Conservation (phyloP, 2,113 vertebrate species). For the Nyctibius bracteatus region DNA sequence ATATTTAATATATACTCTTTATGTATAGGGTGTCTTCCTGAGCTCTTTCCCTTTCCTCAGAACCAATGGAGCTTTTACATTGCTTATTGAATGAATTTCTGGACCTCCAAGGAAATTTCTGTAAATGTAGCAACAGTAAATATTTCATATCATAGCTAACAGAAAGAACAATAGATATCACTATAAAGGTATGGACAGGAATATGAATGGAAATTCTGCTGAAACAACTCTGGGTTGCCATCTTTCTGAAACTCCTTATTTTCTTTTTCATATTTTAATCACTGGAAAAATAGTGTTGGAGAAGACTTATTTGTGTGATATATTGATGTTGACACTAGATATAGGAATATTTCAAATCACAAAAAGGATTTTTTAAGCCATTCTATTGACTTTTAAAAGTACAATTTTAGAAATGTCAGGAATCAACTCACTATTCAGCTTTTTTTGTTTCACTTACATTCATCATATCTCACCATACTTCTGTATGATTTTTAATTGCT, state of each 20-base stretch:
- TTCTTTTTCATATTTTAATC: not conserved
- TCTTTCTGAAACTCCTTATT: not conserved
- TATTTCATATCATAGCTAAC: not conserved
- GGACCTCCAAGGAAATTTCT: not conserved
- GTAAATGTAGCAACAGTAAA: not conserved
- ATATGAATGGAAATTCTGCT: not conserved
- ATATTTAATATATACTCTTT: not conserved
- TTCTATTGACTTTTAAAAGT: not conserved
- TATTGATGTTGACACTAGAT: not conserved
- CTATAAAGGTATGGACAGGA: not conserved
- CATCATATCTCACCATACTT: not conserved
- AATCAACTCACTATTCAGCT: not conserved
- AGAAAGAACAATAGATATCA: conserved; percentile 6
- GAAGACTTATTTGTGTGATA: not conserved
- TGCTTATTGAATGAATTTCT: not conserved
- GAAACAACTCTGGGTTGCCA: not conserved
- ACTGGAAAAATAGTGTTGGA: not conserved
- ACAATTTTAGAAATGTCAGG: not conserved
- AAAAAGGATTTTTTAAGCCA: not conserved
- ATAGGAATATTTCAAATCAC: not conserved
- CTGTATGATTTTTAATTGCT: not conserved
- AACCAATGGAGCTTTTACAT: not conserved
- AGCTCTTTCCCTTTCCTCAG: not conserved
- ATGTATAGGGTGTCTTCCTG: not conserved
- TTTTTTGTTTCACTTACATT: not conserved